Evolutionary conservation across 2,888 invertebrate genomes (phyloP), one percentile per base, ranked within the genome.

Genomic region (Nycteola revayana): DNA sequence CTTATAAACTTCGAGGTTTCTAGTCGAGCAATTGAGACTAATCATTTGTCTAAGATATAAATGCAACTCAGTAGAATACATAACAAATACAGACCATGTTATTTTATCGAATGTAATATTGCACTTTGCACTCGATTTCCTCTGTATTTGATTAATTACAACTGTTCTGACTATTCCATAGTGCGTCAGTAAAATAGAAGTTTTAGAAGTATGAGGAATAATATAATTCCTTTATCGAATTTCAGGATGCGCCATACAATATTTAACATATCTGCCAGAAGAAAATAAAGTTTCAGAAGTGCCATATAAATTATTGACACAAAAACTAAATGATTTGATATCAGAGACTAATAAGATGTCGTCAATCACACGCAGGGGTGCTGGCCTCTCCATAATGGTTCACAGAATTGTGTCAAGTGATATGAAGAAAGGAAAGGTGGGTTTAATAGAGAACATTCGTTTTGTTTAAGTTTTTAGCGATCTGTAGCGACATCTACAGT

Each of bases 371-470:
- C 89, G 95, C 30, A 89, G 94, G 42, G 95, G 95, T 10, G 96
- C 95, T 3, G 96, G 96, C 0, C 84, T 94, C 7, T 93, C 95
- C 0, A 93, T 95, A 30, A 92, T 95, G 88, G 91, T 95, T 29
- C 93, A 94, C 53, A 92, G 91, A 57, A 91, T 95, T 21, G 91
- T 94, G 0, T 91, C 92, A 17, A 92, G 91, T 56, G 95, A 95
- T 60, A 83, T 87, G 53, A 89, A 90, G 34, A 85, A 76, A 36
- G 85, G 83, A 10, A 90, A 90, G 65, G 88, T 90, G 62, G 46
- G 69, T 7, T 9, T 1, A 11, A 2, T 11, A 1, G 4, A 8
- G 1, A 3, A 8, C 8, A 9, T 8, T 17, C 14, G 1, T 11
- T 14, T 4, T n/a, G n/a, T n/a, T n/a, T n/a, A n/a, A n/a, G n/a